Evolutionary conservation across 30 jellyfish, hydroid and myxozoan genomes (phyloP), one percentile per base, ranked within the genome.

Genomic region (Catostylus mosaicus): DNA sequence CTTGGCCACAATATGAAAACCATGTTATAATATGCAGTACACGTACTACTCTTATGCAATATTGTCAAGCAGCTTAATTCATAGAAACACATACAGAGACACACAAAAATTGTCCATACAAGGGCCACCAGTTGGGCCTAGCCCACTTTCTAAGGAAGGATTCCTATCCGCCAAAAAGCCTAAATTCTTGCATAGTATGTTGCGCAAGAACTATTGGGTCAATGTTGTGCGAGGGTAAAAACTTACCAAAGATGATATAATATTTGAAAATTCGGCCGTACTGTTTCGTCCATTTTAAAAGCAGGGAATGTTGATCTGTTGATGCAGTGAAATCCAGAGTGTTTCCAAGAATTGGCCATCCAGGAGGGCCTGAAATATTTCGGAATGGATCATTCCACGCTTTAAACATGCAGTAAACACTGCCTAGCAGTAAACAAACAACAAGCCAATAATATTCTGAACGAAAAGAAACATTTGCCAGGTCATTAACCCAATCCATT

Each of bases 251-350:
- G 2, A 80, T 19, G 29, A 80, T 69, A 67, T 80, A 80, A 50
- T 80, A 80, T 27, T 80, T 80, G 91, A 80, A 80, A 6, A 80
- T 52, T 46, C 80, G 35, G 8, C 91, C 91, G 57, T 80, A 80
- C 45, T 67, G 45, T 47, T 52, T 66, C 50, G 91, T 59, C 91
- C 91, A 80, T 27, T 67, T 52, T 51, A 46, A 54, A 31, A 80
- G 84, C 30, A 80, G 29, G 30, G 84, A 71, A 12, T 80, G 91
- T 31, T 80, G 91, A 57, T 80, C 91, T 14, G 84, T 51, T 30
- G 54, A 35, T 26, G 59, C 77, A 0, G 84, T 30, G 40, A 80
- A 80, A 40, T 80, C 91, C 16, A 80, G 52, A 7, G 91, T 80
- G 73, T 67, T 80, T 1, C 91, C 91, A 18, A 80, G 51, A 23